Conservation (phyloP, 1,140 invertebrate species). For the Neotoxoptera formosana region DNA sequence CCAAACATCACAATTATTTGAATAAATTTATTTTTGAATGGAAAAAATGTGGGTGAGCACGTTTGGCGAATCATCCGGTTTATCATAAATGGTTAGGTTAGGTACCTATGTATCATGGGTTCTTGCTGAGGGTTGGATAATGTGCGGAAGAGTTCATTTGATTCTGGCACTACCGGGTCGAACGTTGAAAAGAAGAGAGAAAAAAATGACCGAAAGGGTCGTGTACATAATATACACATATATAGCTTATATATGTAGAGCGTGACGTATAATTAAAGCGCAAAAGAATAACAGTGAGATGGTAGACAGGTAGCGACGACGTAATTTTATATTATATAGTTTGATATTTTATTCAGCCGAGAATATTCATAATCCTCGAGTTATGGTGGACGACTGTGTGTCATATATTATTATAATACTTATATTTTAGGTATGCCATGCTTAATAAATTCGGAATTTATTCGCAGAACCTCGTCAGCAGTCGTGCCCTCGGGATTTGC, state of each 20-base stretch:
- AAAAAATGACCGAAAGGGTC: neutral
- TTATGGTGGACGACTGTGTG: neutral
- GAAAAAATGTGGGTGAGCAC: too few relatives aligned
- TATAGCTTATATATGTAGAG: neutral
- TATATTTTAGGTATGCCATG: neutral
- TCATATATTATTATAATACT: neutral
- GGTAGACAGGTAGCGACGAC: neutral
- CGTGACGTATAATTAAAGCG: neutral
- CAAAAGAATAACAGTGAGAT: neutral
- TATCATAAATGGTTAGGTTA: neutral
- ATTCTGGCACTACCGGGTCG: neutral
- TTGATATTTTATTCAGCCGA: neutral
- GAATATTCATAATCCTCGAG: neutral
- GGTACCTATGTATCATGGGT: neutral
- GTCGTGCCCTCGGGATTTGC: neutral
- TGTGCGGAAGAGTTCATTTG: neutral
- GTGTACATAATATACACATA: neutral
- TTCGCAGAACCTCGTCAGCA: neutral
- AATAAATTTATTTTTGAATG: too few relatives aligned
- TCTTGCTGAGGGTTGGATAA: neutral
- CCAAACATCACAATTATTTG: too few relatives aligned
- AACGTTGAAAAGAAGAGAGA: neutral
- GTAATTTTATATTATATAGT: neutral
- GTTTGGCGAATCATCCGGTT: neutral
- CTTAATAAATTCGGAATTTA: slow-evolving; percentile 11